phyloP scores from a whole-genome alignment of 2,888 invertebrate genomes.

The Endomychus coccineus region DNA sequence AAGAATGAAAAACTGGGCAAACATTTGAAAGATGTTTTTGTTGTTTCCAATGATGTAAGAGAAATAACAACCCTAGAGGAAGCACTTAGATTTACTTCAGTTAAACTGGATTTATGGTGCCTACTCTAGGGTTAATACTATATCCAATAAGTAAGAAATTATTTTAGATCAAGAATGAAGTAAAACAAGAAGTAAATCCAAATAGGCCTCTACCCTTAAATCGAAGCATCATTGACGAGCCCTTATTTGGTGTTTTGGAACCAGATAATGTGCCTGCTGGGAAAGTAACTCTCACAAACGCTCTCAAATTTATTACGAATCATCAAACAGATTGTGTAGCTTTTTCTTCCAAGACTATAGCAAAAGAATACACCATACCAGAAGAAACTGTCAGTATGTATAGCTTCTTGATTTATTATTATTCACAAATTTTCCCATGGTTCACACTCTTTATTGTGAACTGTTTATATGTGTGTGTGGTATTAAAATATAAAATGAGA shows the following conservation, averaged over 20 bases:
- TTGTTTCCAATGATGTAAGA: slow-evolving; percentile 48
- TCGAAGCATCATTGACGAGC: slow-evolving; percentile 46
- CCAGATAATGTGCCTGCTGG: slow-evolving; percentile 55
- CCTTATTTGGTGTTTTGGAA: slow-evolving; percentile 63
- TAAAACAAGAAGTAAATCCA: slow-evolving; percentile 40
- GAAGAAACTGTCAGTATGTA: slow-evolving; percentile 52
- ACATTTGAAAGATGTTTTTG: slow-evolving; percentile 64
- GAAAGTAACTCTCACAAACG: slow-evolving; percentile 56
- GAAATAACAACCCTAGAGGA: too few relatives aligned
- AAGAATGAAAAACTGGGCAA: slow-evolving; percentile 58
- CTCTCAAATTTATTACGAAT: slow-evolving; percentile 57
- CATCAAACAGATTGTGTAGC: slow-evolving; percentile 55
- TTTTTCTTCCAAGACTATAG: slow-evolving; percentile 54
- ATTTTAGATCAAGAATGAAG: slow-evolving; percentile 25
- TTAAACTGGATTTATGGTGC: too few relatives aligned
- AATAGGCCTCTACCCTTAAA: slow-evolving; percentile 54
- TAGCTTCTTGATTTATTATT: neutral
- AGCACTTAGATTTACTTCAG: too few relatives aligned
- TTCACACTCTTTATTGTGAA: too few relatives aligned
- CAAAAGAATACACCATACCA: slow-evolving; percentile 61
- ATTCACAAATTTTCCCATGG: too few relatives aligned
- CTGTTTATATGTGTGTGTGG: too few relatives aligned
- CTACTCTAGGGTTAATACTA: too few relatives aligned
- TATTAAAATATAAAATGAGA: too few relatives aligned
- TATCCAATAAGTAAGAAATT: too few relatives aligned